phyloP scores from a whole-genome alignment of 2,113 vertebrate species.

The Callipepla californica region DNA sequence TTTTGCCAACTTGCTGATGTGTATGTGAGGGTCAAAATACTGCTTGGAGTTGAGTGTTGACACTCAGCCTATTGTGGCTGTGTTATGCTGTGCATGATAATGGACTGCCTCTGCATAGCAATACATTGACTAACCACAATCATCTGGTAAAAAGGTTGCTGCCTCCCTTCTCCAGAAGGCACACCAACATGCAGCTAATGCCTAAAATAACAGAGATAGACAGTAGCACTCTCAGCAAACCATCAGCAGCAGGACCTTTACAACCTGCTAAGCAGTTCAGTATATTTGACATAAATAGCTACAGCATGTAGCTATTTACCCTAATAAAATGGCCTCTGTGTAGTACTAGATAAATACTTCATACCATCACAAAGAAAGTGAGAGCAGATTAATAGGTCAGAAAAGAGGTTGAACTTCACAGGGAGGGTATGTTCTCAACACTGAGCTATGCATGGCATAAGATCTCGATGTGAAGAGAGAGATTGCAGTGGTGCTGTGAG shows the following conservation, averaged over 20 bases:
- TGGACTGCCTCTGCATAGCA: conserved; percentile 37
- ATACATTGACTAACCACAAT: not conserved
- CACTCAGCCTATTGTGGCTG: conserved; percentile 27
- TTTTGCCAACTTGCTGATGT: conserved; percentile 8
- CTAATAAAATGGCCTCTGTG: not conserved
- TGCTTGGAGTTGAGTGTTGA: conserved; percentile 8
- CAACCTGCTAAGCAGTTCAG: not conserved
- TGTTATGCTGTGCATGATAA: conserved; percentile 31
- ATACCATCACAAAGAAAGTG: not conserved
- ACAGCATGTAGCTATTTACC: not conserved
- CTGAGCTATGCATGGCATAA: not conserved
- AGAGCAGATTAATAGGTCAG: not conserved
- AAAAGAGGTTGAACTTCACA: not conserved
- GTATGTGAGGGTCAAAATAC: not conserved
- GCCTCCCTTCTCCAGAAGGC: conserved; percentile 39
- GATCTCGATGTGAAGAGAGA: not conserved
- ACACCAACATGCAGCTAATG: not conserved
- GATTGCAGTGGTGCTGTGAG: not conserved
- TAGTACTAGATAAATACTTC: conserved; percentile 4
- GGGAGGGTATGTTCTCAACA: not conserved
- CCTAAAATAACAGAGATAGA: conserved; percentile 41
- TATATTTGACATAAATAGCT: not conserved
- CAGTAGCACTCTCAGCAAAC: conserved; percentile 36
- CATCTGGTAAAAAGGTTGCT: conserved; percentile 11
- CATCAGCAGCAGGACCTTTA: conserved; percentile 21